phyloP scores from a whole-genome alignment of 2,888 invertebrate species.

The Cryptosula pallasiana region DNA sequence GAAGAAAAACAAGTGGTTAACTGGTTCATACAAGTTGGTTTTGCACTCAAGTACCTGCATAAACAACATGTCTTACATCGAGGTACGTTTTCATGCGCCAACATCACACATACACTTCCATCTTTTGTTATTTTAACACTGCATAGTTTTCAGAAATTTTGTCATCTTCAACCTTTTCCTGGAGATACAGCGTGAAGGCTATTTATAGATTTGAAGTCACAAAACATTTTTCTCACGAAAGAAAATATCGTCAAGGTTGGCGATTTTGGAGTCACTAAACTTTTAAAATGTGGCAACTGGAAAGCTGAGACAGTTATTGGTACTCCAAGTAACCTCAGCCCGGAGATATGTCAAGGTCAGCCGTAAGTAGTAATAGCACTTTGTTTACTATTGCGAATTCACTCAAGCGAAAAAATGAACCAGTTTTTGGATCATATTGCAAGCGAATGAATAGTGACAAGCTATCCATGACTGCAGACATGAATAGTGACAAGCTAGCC shows the following conservation, averaged over 20 bases:
- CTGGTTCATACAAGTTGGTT: slow-evolving; percentile 45
- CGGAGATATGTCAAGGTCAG: slow-evolving; percentile 46
- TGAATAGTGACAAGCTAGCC: too few relatives aligned
- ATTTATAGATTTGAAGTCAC: slow-evolving; percentile 44
- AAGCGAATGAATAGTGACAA: too few relatives aligned
- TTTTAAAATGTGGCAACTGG: slow-evolving; percentile 35
- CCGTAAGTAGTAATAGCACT: too few relatives aligned
- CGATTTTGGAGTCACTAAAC: slow-evolving; percentile 46
- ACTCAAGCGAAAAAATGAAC: too few relatives aligned
- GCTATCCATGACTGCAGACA: too few relatives aligned
- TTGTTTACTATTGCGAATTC: too few relatives aligned
- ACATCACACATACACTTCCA: neutral
- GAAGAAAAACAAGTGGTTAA: slow-evolving; percentile 37
- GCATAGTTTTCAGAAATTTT: neutral
- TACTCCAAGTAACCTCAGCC: slow-evolving; percentile 47
- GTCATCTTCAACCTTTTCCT: too few relatives aligned
- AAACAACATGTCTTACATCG: slow-evolving; percentile 42
- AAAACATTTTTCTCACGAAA: slow-evolving; percentile 44
- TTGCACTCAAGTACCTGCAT: slow-evolving; percentile 44
- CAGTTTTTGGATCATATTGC: too few relatives aligned
- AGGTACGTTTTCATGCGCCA: slow-evolving; percentile 32
- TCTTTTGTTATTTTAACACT: neutral
- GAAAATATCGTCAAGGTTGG: slow-evolving; percentile 41
- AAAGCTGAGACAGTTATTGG: slow-evolving; percentile 44
- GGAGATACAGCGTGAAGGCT: slow-evolving; percentile 4